Conservation (phyloP, 1,140 invertebrate genomes). For the Rhopalosiphum maidis region DNA sequence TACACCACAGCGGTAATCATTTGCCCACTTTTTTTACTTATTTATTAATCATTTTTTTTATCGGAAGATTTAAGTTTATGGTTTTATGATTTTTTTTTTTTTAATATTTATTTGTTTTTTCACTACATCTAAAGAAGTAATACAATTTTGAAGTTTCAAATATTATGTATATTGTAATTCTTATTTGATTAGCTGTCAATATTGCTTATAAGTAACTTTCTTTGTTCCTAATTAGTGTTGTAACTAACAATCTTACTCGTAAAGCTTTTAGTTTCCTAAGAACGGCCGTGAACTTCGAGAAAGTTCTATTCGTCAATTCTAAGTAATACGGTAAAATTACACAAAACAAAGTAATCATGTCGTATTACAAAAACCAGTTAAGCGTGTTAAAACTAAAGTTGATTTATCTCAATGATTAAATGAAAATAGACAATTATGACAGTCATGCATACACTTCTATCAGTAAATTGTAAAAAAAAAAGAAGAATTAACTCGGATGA, state of each 20-base stretch:
- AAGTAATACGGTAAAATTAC: not conserved
- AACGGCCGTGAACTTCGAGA: not conserved
- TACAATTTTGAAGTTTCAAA: not conserved
- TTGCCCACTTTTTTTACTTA: no score
- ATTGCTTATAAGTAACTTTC: not conserved
- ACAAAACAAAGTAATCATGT: slow-evolving; percentile 12
- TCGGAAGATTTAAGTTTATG: not conserved
- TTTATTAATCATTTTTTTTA: not conserved
- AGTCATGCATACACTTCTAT: slow-evolving; percentile 19
- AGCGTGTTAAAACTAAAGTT: not conserved
- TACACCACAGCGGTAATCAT: no score
- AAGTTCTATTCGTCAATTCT: slow-evolving; percentile 25
- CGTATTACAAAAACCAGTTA: not conserved
- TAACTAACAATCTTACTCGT: not conserved
- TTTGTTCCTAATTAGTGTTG: not conserved
- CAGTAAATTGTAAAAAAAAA: not conserved
- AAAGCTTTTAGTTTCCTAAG: slow-evolving; percentile 2
- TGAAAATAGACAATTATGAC: slow-evolving; percentile 14
- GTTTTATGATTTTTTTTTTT: not conserved
- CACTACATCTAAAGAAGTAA: not conserved
- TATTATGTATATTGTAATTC: not conserved
- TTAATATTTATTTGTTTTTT: not conserved
- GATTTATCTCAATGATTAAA: not conserved
- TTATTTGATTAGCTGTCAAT: slow-evolving; percentile 12
- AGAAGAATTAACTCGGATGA: not conserved